Conservation (phyloP, 1,140 invertebrate genomes). For the Cepaea nemoralis region DNA sequence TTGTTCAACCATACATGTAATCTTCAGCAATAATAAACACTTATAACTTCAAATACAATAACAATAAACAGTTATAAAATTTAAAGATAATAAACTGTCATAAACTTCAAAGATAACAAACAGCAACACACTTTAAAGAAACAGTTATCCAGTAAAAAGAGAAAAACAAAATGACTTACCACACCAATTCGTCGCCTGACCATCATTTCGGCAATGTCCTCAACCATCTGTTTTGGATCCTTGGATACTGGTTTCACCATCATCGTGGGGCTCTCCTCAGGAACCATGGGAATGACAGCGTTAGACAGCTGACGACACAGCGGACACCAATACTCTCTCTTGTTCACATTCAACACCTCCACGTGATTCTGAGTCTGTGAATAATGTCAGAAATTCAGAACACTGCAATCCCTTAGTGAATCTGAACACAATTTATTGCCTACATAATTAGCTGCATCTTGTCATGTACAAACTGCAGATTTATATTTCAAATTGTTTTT, state of each 20-base stretch:
- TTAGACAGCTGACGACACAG: constrained; percentile 94
- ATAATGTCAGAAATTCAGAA: not conserved
- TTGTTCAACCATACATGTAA: no score
- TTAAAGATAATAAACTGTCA: no score
- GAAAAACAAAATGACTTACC: constrained; percentile 48
- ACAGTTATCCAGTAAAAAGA: not conserved
- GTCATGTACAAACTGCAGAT: no score
- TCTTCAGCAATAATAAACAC: no score
- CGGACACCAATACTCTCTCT: constrained; percentile 93
- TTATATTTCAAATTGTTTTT: no score
- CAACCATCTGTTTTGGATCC: constrained; percentile 57
- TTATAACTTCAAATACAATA: no score
- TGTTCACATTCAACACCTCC: constrained; percentile 69
- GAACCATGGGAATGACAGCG: constrained; percentile 88
- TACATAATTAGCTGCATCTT: no score
- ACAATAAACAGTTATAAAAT: no score
- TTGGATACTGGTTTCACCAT: constrained; percentile 52
- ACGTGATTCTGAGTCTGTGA: constrained; percentile 48
- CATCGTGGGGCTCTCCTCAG: constrained; percentile 74
- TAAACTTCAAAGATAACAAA: no score
- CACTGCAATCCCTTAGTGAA: no score
- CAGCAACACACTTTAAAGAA: no score
- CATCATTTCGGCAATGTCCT: constrained; percentile 65
- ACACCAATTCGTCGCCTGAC: constrained; percentile 53
- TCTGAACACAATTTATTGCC: no score